These are phyloP conservation scores for Lasioglossum oenotherae DNA, from an alignment of 2,888 invertebrate genomes.

Conservation along the genomic window DNA sequence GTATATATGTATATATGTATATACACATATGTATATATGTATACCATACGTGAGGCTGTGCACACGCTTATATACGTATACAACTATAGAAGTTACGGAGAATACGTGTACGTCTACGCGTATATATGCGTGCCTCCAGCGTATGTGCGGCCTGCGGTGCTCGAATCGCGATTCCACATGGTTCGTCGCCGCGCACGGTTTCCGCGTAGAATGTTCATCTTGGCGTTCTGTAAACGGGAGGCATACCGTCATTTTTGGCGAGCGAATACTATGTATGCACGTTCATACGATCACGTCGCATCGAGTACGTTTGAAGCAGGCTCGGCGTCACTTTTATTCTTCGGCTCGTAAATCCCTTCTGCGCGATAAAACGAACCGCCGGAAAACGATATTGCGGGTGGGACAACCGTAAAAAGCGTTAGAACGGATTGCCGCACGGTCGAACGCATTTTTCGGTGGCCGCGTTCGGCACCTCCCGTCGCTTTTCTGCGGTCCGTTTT, in stretches of 20 bases:
- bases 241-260: not conserved
- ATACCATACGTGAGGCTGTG: conserved; percentile 64
- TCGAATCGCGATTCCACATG: conserved; percentile 69
- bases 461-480: not conserved
- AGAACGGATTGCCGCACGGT: conserved; percentile 8
- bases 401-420: conserved; percentile 36
- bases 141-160: conserved; percentile 83
- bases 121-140: conserved; percentile 69
- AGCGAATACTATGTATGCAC: not conserved
- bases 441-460: conserved; percentile 15
- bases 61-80: conserved; percentile 66
- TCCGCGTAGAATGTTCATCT: not conserved
- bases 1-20: conserved; percentile 32
- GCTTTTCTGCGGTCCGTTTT: conserved; percentile 12
- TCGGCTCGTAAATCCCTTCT: conserved; percentile 32
- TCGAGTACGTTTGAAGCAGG: not conserved
- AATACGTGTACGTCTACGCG: conserved; percentile 61
- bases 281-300: not conserved
- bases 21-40: conserved; percentile 55
- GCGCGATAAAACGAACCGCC: conserved; percentile 47
- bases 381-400: conserved; percentile 38
- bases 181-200: not conserved
- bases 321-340: conserved; percentile 19
- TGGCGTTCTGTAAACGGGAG: not conserved
- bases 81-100: conserved; percentile 44